Percentiles rank a stretch among this genome's conserved stretches.
Conservation (phyloP, 2,797 vertebrate genomes). For the Stomatorhinus walkeri region DNA sequence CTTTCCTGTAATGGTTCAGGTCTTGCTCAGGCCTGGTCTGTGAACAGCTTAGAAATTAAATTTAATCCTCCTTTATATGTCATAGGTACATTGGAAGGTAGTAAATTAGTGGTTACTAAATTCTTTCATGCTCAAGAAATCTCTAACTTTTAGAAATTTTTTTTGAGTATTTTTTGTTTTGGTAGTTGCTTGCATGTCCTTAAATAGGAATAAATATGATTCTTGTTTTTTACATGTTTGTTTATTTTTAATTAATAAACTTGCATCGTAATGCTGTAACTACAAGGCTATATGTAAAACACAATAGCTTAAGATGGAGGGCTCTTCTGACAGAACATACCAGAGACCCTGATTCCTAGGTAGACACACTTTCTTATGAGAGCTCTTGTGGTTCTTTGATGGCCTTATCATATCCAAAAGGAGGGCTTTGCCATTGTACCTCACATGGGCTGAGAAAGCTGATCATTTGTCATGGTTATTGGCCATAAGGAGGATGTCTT, state of each 20-base stretch:
- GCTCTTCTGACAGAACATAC: not conserved
- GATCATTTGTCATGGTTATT: constrained; percentile 58
- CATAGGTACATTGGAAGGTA: not conserved
- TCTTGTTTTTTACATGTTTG: not conserved
- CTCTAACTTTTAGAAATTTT: not conserved
- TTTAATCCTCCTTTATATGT: not conserved
- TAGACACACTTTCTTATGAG: not conserved
- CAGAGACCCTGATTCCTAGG: not conserved
- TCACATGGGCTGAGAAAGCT: not conserved
- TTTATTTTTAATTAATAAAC: not conserved
- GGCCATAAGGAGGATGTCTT: constrained; percentile 46
- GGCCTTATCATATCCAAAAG: not conserved
- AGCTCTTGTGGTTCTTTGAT: not conserved
- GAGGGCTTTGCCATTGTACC: not conserved
- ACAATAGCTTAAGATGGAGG: not conserved
- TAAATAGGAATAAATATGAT: not conserved
- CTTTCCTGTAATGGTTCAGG: not conserved
- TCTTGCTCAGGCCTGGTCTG: not conserved
- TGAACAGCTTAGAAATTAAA: not conserved
- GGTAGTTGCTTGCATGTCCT: not conserved
- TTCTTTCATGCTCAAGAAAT: not conserved
- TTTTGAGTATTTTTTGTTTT: not conserved
- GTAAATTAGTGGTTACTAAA: not conserved
- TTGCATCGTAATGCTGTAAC: not conserved
- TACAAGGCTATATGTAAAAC: not conserved